Evolutionary conservation across 2,113 vertebrate species (phyloP).

Genomic region (Corythaeola cristata): DNA sequence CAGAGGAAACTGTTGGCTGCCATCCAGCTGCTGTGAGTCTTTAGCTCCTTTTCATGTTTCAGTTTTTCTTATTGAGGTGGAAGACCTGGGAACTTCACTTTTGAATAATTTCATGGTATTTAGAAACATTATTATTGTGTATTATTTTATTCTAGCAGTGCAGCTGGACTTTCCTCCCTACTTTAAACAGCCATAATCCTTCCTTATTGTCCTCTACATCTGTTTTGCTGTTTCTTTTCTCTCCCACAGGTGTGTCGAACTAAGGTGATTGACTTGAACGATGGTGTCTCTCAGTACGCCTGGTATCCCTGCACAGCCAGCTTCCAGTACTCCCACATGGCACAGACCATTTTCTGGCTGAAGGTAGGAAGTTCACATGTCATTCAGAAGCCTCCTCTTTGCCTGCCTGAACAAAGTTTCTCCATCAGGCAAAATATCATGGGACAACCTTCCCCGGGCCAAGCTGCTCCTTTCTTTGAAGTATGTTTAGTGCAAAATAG

Average conservation of each 20-base stretch:
- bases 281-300: constrained; percentile 90
- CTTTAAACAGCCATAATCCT: not conserved
- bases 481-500: not conserved
- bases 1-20: not conserved
- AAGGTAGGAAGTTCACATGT: constrained; percentile 77
- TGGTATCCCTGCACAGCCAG: constrained; percentile 93
- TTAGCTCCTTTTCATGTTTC: not conserved
- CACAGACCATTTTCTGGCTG: constrained; percentile 84
- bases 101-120: not conserved
- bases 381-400: not conserved
- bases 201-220: accelerated
- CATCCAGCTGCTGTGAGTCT: not conserved
- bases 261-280: constrained; percentile 90
- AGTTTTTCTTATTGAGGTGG: not conserved
- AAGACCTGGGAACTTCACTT: not conserved
- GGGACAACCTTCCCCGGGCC: not conserved
- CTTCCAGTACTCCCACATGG: constrained; percentile 74
- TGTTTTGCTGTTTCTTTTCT: not conserved
- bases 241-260: constrained; percentile 86
- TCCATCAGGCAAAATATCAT: not conserved
- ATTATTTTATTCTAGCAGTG: not conserved
- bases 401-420: not conserved
- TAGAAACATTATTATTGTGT: accelerated
- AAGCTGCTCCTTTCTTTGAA: not conserved
- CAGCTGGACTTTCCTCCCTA: not conserved